Evolutionary conservation across 2,797 vertebrate species (phyloP).

Genomic region (Pseudochirops cupreus): DNA sequence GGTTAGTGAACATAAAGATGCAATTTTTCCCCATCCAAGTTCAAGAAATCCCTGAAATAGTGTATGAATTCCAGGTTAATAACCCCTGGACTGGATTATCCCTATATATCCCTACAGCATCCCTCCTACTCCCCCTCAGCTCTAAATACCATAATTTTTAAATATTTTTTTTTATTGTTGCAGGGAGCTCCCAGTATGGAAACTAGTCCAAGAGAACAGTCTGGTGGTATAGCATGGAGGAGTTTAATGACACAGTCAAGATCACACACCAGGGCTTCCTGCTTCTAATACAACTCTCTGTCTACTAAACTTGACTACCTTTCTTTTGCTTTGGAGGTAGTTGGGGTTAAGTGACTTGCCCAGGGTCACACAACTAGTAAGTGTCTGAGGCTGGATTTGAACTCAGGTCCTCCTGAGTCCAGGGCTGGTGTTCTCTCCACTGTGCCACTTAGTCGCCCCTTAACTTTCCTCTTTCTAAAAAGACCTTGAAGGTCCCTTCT

Average conservation of each 20-base stretch:
- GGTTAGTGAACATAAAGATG: background rate
- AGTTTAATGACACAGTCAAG: background rate
- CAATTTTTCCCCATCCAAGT: background rate
- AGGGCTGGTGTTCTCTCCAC: background rate
- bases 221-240: background rate
- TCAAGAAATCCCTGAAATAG: background rate
- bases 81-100: background rate
- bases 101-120: background rate
- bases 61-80: background rate
- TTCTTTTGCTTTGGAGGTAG: background rate
- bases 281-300: background rate
- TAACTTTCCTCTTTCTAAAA: background rate
- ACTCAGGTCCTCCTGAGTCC: background rate
- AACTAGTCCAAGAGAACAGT: background rate
- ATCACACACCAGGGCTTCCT: background rate
- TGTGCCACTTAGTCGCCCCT: background rate
- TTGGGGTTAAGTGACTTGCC: background rate
- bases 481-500: background rate
- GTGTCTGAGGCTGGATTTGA: background rate
- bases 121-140: background rate
- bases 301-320: background rate
- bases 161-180: background rate
- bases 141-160: background rate
- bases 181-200: background rate
- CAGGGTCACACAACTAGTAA: background rate